Evolutionary conservation across 1,140 invertebrate species (phyloP).

Genomic region (Ganaspis sp.): DNA sequence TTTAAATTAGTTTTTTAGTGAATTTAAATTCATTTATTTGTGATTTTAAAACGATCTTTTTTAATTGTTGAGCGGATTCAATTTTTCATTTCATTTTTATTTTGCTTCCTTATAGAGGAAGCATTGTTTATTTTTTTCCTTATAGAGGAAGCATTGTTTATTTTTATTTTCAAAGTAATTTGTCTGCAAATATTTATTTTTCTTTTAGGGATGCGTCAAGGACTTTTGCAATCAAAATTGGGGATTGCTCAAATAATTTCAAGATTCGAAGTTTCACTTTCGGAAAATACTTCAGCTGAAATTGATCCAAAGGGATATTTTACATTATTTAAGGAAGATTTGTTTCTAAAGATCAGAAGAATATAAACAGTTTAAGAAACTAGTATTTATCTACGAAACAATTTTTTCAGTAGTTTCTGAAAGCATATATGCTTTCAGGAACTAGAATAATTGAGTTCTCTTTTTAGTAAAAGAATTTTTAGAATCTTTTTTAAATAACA

Average conservation of each 20-base stretch:
- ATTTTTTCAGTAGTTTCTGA: no score
- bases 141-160: no score
- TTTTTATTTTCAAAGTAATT: not conserved
- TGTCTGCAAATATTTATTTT: constrained; percentile 12
- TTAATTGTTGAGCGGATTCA: no score
- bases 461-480: no score
- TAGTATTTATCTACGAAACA: not conserved
- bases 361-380: not conserved
- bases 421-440: no score
- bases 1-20: no score
- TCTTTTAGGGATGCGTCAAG: constrained; percentile 55
- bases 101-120: no score
- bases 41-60: not conserved
- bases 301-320: constrained; percentile 45
- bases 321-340: constrained; percentile 29
- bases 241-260: constrained; percentile 55
- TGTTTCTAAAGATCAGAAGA: constrained; percentile 50
- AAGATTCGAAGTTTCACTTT: constrained; percentile 56
- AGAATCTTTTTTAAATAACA: no score
- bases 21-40: not conserved
- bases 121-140: no score
- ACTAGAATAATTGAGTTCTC: no score
- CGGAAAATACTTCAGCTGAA: constrained; percentile 47
- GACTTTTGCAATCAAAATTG: constrained; percentile 61
- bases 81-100: no score